Conservation (phyloP, 2,888 invertebrate genomes). For the Girardia tigrina region DNA sequence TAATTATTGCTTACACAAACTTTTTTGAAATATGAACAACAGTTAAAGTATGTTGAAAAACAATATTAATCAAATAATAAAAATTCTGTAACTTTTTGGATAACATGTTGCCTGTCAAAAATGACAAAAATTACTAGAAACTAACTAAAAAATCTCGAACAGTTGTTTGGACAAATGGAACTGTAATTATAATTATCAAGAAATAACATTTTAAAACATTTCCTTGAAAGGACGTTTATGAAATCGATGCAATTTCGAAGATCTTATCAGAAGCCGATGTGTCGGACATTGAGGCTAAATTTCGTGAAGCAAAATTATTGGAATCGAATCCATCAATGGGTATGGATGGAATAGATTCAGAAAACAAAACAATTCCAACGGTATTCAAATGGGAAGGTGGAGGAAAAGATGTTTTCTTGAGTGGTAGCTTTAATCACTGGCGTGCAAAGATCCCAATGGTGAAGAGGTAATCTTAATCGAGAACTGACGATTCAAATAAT, state of each 20-base stretch:
- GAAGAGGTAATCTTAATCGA: slow-evolving; percentile 56
- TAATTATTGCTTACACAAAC: no score
- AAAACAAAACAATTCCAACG: slow-evolving; percentile 57
- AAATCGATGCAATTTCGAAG: slow-evolving; percentile 29
- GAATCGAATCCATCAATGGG: slow-evolving; percentile 14
- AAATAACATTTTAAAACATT: no score
- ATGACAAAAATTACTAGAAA: no score
- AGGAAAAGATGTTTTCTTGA: slow-evolving; percentile 68
- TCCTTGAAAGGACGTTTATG: slow-evolving; percentile 34
- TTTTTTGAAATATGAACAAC: no score
- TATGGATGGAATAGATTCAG: background rate
- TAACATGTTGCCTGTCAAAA: no score
- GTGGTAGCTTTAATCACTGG: slow-evolving; percentile 83
- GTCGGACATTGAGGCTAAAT: slow-evolving; percentile 27
- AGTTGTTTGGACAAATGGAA: no score
- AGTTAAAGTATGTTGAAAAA: no score
- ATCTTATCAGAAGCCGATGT: slow-evolving; percentile 30
- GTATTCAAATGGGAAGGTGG: slow-evolving; percentile 89
- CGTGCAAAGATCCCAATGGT: slow-evolving; percentile 77
- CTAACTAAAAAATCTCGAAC: no score
- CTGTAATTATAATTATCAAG: no score
- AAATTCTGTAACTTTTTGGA: no score
- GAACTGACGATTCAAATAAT: no score
- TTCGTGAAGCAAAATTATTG: slow-evolving; percentile 2
- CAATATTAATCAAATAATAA: no score